Evolutionary conservation across 2,797 vertebrate genomes (phyloP).

Genomic region (Takifugu ocellatus): DNA sequence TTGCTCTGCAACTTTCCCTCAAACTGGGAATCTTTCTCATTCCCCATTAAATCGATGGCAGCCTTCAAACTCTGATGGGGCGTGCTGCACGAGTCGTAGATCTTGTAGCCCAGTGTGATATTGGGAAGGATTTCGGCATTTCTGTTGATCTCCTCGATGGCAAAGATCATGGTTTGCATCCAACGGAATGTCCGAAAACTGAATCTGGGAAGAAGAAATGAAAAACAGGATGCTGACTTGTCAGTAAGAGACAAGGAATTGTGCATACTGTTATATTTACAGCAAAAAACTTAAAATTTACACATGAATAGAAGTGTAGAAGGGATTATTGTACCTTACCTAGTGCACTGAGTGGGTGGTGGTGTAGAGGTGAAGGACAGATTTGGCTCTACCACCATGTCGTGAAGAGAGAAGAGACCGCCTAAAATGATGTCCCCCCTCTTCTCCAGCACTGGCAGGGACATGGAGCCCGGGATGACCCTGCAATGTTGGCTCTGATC

Average conservation of each 20-base stretch:
- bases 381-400: slow-evolving; percentile 64
- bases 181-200: slow-evolving; percentile 81
- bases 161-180: slow-evolving; percentile 84
- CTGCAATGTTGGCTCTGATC: slow-evolving; percentile 52
- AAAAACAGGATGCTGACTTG: not conserved
- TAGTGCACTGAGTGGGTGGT: slow-evolving; percentile 61
- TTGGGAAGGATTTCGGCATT: slow-evolving; percentile 69
- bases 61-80: slow-evolving; percentile 73
- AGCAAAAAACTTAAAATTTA: no score
- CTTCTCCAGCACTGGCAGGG: slow-evolving; percentile 64
- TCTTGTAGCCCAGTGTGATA: slow-evolving; percentile 75
- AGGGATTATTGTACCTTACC: slow-evolving; percentile 45
- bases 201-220: slow-evolving; percentile 56
- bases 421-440: slow-evolving; percentile 74
- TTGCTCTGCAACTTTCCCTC: slow-evolving; percentile 9
- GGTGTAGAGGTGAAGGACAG: slow-evolving; percentile 65
- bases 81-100: slow-evolving; percentile 80
- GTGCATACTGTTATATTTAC: no score
- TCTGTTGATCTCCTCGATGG: slow-evolving; percentile 78
- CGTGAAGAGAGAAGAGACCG: slow-evolving; percentile 80
- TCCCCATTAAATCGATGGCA: slow-evolving; percentile 67
- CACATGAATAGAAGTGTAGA: not conserved
- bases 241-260: no score
- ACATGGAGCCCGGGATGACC: slow-evolving; percentile 43
- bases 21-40: slow-evolving; percentile 17